These are phyloP conservation scores for Champsocephalus gunnari DNA, from an alignment of 2,797 vertebrate genomes.

Conservation along the genomic window DNA sequence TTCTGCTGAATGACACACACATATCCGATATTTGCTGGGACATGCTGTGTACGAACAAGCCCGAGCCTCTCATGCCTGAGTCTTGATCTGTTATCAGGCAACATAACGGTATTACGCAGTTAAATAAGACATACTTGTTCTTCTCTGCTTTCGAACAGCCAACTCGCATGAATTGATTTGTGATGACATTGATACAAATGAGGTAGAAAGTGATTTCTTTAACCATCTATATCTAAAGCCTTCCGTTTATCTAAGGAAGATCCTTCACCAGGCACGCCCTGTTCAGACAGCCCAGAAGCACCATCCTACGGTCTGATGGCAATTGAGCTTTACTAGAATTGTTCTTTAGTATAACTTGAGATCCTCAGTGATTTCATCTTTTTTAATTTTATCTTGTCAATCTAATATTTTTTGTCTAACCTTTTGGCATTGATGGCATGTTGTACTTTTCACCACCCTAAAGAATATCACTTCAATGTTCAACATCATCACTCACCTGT, in stretches of 20 bases:
- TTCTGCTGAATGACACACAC: not conserved
- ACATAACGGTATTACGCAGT: no score
- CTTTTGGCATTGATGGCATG: not conserved
- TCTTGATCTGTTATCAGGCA: not conserved
- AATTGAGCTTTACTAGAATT: not conserved
- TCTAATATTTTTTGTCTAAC: no score
- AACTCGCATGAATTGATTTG: rapidly evolving
- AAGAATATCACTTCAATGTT: not conserved
- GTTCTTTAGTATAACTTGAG: no score
- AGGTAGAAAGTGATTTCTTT: not conserved
- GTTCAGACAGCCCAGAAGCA: not conserved
- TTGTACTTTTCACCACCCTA: not conserved
- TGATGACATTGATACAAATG: not conserved
- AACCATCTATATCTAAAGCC: not conserved
- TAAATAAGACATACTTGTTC: not conserved
- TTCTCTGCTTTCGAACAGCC: not conserved
- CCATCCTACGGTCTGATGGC: not conserved
- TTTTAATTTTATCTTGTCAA: not conserved
- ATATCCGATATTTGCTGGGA: no score
- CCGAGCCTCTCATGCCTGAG: not conserved
- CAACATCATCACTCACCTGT: not conserved
- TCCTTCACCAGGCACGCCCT: not conserved
- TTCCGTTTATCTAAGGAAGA: conserved; percentile 11
- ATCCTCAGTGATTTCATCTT: not conserved
- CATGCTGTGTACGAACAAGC: not conserved